Base-by-base conservation (phyloP, 2,113 vertebrate genomes). In the Anser brachyrhynchus region DNA sequence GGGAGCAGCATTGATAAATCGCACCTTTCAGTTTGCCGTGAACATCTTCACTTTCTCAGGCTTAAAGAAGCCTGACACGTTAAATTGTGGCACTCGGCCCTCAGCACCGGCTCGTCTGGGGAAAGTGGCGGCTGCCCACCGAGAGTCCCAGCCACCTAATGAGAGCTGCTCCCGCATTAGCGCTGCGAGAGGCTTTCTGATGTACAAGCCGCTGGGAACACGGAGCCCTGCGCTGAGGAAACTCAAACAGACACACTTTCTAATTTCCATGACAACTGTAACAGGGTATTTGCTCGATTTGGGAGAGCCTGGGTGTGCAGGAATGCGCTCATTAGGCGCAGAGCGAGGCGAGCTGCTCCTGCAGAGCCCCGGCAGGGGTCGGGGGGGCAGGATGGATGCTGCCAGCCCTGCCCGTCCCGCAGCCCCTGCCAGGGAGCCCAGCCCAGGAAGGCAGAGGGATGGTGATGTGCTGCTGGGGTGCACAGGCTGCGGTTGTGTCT, bases 1-100 rank as follows among this genome's bases (percentile, higher is more conserved):
- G 89, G 92, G 96, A 97, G 37, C 55, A 10, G 75, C 54, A 46
- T 12, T 97, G 97, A 98, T 96, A 96, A 97, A 97, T 97, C 92
- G 13, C 95, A 97, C 87, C 95, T 97, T 93, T 96, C 97, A 95
- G 81, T 66, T 75, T 20, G 11, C 80, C 2, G 1, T 12, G 83
- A 91, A 90, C 84, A 88, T 90, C 92, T 78, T 71, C 85, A 85
- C 86, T 89, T 92, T 33, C 62, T 59, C 8, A 2, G 69, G 82
- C 79, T 46, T 87, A 84, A 65, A 4, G 1, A 76, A 4, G 8
- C 6, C 65, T 13, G 43, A 9, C 73, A 21, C 0, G 1, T 49
- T 73, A 49, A 10, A 44, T 19, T 14, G 1, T 0, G 5, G 86
- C 85, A 33, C 62, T 84, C 2, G 2, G 76, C 86, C 59, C 43